These are phyloP conservation scores for Gallinago jamesoni DNA, from an alignment of 2,113 vertebrate species.

Conservation along the genomic window DNA sequence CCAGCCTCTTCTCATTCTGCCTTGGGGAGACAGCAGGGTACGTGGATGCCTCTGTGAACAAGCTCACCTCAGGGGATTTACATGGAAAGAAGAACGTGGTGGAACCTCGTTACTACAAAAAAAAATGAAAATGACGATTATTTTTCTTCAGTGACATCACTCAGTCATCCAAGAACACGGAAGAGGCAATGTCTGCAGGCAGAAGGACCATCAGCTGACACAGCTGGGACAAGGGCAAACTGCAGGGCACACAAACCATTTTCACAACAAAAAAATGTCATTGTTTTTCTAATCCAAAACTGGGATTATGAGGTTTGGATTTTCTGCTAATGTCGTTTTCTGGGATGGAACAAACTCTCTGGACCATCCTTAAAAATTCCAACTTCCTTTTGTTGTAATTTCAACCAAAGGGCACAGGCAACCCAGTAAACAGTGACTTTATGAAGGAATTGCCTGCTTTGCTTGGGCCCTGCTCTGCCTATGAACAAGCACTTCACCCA, in stretches of 20 bases:
- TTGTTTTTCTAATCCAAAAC: neutral
- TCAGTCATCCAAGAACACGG: neutral
- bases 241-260: neutral
- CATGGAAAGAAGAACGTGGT: neutral
- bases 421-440: neutral
- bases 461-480: neutral
- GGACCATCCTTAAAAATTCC: neutral
- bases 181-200: neutral
- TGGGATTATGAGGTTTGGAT: neutral
- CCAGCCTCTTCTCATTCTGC: neutral
- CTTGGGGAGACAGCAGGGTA: neutral
- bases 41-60: neutral
- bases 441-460: neutral
- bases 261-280: accelerated
- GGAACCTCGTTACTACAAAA: accelerated
- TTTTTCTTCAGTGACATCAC: neutral
- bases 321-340: neutral
- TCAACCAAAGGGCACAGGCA: neutral
- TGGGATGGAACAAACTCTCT: neutral
- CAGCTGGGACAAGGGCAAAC: neutral
- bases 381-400: neutral
- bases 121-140: neutral
- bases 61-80: neutral
- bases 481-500: neutral
- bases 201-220: neutral